These are phyloP conservation scores for Rhegmatorhina hoffmannsi DNA, from an alignment of 2,113 vertebrate species.

Conservation along the genomic window DNA sequence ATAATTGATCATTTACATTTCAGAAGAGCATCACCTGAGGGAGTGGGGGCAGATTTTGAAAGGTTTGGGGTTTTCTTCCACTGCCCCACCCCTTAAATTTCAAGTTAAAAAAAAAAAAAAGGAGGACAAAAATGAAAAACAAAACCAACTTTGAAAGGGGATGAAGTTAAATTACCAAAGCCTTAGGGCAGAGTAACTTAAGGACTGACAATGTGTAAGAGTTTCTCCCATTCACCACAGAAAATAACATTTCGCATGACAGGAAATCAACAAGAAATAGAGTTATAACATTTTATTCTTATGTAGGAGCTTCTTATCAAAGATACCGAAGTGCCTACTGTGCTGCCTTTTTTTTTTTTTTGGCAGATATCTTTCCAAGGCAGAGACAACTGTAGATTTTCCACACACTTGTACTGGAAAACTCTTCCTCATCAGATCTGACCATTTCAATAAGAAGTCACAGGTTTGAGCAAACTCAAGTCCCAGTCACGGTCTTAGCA, in stretches of 20 bases:
- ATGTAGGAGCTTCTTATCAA: not conserved
- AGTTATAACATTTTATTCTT: not conserved
- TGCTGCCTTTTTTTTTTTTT: not conserved
- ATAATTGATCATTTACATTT: constrained; percentile 48
- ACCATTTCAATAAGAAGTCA: not conserved
- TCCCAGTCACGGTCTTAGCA: not conserved
- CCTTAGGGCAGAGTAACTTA: constrained; percentile 37
- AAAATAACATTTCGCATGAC: constrained; percentile 26
- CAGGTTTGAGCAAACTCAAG: not conserved
- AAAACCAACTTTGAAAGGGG: not conserved
- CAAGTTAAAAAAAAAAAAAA: not conserved
- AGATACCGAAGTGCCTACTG: not conserved
- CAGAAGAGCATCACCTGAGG: constrained; percentile 58
- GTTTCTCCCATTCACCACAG: constrained; percentile 38
- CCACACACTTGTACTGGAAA: not conserved
- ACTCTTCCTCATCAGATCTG: not conserved
- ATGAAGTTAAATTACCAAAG: constrained; percentile 45
- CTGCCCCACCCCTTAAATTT: not conserved
- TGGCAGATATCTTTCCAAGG: not conserved
- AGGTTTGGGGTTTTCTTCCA: not conserved
- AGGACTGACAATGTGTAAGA: constrained; percentile 14
- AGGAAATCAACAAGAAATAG: constrained; percentile 27
- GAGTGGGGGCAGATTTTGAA: constrained; percentile 24
- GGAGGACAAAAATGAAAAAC: fast-evolving
- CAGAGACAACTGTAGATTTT: not conserved